Conservation (phyloP, 2,888 invertebrate species). For the Trichopria drosophilae region DNA sequence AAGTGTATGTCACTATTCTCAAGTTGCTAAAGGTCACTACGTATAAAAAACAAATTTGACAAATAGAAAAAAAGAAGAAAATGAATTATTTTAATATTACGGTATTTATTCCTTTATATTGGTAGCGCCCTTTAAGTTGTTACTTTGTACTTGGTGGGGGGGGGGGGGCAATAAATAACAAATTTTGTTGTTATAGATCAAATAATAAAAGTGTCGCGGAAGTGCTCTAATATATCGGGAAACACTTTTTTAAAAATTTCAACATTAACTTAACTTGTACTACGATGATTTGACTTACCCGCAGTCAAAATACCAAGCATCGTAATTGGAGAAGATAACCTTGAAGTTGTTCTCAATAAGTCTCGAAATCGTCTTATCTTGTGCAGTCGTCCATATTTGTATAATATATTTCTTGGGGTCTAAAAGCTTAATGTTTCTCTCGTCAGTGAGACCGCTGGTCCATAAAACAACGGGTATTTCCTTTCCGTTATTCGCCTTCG, state of each 20-base stretch:
- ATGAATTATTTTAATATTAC: no score
- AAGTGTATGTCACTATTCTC: no score
- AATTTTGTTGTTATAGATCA: no score
- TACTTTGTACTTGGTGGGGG: no score
- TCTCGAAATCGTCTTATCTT: slow-evolving; percentile 67
- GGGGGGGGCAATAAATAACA: no score
- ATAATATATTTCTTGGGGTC: slow-evolving; percentile 77
- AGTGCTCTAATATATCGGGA: no score
- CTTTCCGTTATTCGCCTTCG: slow-evolving; percentile 61
- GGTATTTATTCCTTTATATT: no score
- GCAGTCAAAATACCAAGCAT: slow-evolving; percentile 84
- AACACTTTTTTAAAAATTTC: background rate
- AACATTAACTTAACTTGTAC: background rate
- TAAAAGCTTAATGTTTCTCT: slow-evolving; percentile 68
- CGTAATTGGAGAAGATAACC: slow-evolving; percentile 83
- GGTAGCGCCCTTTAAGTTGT: no score
- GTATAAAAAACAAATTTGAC: no score
- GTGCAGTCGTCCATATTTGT: slow-evolving; percentile 78
- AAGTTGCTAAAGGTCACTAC: no score
- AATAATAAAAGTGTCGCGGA: no score
- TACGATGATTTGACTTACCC: slow-evolving; percentile 59
- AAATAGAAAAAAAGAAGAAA: no score
- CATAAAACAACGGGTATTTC: slow-evolving; percentile 72
- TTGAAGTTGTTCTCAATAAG: slow-evolving; percentile 73
- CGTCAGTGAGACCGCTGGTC: slow-evolving; percentile 79